Evolutionary conservation across 1,140 invertebrate genomes (phyloP), one percentile per base, ranked within the genome.

Genomic region (Pogonomyrmex barbatus): DNA sequence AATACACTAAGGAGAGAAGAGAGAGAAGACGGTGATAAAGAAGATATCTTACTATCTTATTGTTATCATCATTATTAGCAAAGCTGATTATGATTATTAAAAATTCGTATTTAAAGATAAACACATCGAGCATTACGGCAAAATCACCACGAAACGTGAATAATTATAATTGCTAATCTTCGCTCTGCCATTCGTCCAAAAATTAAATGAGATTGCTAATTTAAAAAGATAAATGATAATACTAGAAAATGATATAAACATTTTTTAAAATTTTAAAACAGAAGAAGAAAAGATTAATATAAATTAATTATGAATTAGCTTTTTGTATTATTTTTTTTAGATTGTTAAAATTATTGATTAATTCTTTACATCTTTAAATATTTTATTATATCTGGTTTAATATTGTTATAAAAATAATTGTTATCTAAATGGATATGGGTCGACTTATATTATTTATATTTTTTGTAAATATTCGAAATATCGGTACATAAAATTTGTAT

Each of bases 1-100:
- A 93, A 94, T 94, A 93, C 17, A 93, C 92, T 89, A 93, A 92
- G 12, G 24, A 68, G 84, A 91, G 90, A 91, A 54, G 54, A 83
- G 68, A 71, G 42, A 12, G 54, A 90, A 87, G 81, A 90, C 75
- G 71, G 63, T 45, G 39, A 79, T 76, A 50, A 63, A 87, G 62
- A 62, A 86, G 71, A 86, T 86, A 86, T 86, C 81, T 91, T 90
- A 86, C 81, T 87, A 87, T 87, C 24, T 24, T 89, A 75, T 85
- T 81, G 33, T 89, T 90, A 86, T 63, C 65, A 77, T 85, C 63
- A 86, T 85, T 54, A 85, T 85, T 78, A 84, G 33, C 30, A 85
- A 47, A 0, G 54, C 39, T 81, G 24, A 70, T n/a, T 56, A 67
- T 89, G 42, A 78, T 73, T 83, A 89, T 89, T 86, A 89, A 73